Evolutionary conservation across 2,888 invertebrate species (phyloP).

Genomic region (Crossocerus cetratus): DNA sequence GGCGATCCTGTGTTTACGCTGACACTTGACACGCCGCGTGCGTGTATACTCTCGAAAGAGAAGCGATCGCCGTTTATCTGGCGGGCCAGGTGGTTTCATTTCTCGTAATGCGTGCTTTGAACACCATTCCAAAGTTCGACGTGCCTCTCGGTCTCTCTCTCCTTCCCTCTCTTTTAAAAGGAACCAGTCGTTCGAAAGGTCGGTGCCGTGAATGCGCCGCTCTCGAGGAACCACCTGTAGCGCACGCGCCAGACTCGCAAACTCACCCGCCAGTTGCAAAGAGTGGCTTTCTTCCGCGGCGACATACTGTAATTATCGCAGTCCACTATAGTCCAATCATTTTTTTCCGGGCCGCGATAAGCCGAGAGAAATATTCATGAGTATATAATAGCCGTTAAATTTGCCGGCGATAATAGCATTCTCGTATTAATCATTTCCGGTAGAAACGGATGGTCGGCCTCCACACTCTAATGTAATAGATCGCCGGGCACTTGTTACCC

Average conservation of each 20-base stretch:
- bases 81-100: slow-evolving; percentile 50
- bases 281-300: no score
- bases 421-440: no score
- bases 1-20: slow-evolving; percentile 26
- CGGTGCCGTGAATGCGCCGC: slow-evolving; percentile 52
- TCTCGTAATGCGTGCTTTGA: slow-evolving; percentile 21
- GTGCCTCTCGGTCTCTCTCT: no score
- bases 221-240: slow-evolving; percentile 55
- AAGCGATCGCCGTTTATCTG: slow-evolving; percentile 29
- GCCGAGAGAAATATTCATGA: neutral
- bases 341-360: neutral
- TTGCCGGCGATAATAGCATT: no score
- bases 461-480: neutral
- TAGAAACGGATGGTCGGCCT: neutral
- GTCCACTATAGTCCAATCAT: neutral
- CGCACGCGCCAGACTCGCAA: slow-evolving; percentile 47
- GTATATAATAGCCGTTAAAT: neutral
- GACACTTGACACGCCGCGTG: slow-evolving; percentile 2
- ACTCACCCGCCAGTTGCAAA: slow-evolving; percentile 13
- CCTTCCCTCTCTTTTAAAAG: neutral
- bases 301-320: neutral
- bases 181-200: slow-evolving; percentile 39
- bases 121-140: slow-evolving; percentile 18
- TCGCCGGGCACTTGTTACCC: neutral
- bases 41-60: neutral